Evolutionary conservation across 35 echinoderm and acorn worm genomes (phyloP).

Genomic region (Lytechinus variegatus): DNA sequence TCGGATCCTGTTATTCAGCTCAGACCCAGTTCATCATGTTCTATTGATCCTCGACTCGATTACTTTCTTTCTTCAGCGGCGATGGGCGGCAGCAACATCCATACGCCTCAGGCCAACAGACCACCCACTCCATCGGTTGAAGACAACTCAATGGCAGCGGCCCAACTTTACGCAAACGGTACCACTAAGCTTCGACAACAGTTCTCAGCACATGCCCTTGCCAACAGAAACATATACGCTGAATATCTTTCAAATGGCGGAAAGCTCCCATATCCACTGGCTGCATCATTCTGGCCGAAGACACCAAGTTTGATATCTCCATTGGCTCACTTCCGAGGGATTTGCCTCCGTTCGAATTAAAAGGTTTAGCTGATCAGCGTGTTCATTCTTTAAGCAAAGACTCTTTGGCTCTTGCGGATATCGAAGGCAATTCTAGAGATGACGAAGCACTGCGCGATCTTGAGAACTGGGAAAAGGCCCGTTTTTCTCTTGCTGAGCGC

Average conservation of each 20-base stretch:
- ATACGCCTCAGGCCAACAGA: conserved; percentile 2
- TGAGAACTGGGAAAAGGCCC: conserved; percentile 32
- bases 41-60: conserved; percentile 28
- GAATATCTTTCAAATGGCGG: conserved; percentile 30
- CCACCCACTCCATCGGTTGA: conserved; percentile 23
- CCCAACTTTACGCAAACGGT: conserved; percentile 23
- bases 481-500: conserved; percentile 32
- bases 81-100: not conserved
- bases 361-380: conserved; percentile 27
- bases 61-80: conserved; percentile 35
- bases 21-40: not conserved
- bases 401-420: not conserved
- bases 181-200: conserved; percentile 32
- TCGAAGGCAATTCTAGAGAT: conserved; percentile 14
- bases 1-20: conserved; percentile 20
- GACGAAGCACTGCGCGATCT: conserved; percentile 26
- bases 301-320: not conserved
- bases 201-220: conserved; percentile 21
- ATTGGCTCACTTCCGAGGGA: not conserved
- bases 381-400: conserved; percentile 1
- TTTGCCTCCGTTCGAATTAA: not conserved
- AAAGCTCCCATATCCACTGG: conserved; percentile 17
- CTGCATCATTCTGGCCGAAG: conserved; percentile 37
- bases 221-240: conserved; percentile 17
- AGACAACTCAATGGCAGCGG: conserved; percentile 7